Evolutionary conservation across 1,140 invertebrate genomes (phyloP).

Genomic region (Lordiphosa mommai): DNA sequence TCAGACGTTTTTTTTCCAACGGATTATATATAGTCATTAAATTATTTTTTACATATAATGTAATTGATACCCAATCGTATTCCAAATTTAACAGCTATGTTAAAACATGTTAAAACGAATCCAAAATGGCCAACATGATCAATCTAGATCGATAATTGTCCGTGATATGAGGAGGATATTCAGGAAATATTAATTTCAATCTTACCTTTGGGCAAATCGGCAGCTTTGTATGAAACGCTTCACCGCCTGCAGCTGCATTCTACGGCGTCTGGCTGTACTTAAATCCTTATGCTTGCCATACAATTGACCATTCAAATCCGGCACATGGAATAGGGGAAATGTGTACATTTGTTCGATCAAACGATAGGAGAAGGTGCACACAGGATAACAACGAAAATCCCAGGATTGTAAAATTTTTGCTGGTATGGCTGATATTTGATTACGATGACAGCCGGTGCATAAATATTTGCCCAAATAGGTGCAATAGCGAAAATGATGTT

Average conservation of each 20-base stretch:
- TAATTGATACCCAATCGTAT: no score
- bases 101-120: no score
- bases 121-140: no score
- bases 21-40: no score
- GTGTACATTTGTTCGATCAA: conserved; percentile 88
- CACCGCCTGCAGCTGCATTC: conserved; percentile 85
- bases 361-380: conserved; percentile 90
- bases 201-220: conserved; percentile 84
- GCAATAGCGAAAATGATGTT: conserved; percentile 89
- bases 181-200: no score
- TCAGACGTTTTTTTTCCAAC: no score
- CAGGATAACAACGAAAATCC: conserved; percentile 83
- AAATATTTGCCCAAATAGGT: conserved; percentile 93
- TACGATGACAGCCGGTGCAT: conserved; percentile 93
- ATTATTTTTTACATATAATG: no score
- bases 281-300: conserved; percentile 84
- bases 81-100: no score
- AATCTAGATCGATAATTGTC: no score
- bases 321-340: conserved; percentile 90
- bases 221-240: conserved; percentile 86
- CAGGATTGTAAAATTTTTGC: conserved; percentile 86
- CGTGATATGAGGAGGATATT: no score
- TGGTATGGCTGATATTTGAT: conserved; percentile 88
- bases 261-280: conserved; percentile 82
- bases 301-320: conserved; percentile 85